Conservation (phyloP, 2,797 vertebrate genomes). For the Parauchenoglanis punctatus region DNA sequence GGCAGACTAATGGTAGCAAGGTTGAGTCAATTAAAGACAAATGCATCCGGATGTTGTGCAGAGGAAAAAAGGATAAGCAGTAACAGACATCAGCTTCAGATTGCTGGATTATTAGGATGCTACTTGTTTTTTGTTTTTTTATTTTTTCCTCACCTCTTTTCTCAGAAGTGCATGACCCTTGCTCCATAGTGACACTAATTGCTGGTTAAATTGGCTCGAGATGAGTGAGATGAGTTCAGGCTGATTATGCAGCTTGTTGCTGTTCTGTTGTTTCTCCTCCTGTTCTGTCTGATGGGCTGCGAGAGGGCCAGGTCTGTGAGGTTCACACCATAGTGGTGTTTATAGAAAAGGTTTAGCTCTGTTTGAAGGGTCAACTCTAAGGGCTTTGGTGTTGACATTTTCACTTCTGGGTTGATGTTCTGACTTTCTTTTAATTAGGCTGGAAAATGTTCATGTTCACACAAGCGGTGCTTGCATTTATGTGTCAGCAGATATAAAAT, state of each 20-base stretch:
- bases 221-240: slow-evolving; percentile 40
- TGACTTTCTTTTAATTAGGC: slow-evolving; percentile 32
- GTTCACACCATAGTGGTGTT: slow-evolving; percentile 29
- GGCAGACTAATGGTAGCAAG: slow-evolving; percentile 20
- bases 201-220: slow-evolving; percentile 66
- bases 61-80: slow-evolving; percentile 20
- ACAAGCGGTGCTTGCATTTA: slow-evolving; percentile 1
- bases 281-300: slow-evolving; percentile 54
- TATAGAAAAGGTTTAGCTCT: slow-evolving; percentile 22
- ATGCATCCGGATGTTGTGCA: slow-evolving; percentile 63
- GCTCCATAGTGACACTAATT: slow-evolving; percentile 66
- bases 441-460: slow-evolving; percentile 14
- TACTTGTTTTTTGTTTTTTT: slow-evolving; percentile 29
- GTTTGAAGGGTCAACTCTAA: slow-evolving; percentile 54
- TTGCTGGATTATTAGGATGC: slow-evolving; percentile 66
- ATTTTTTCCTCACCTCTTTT: slow-evolving; percentile 17
- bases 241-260: slow-evolving; percentile 40
- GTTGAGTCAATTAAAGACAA: slow-evolving; percentile 67
- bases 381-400: slow-evolving; percentile 22
- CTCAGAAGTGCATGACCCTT: slow-evolving; percentile 56
- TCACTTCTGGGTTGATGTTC: not conserved
- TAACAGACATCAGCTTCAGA: slow-evolving; percentile 30
- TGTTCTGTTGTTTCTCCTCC: slow-evolving; percentile 40
- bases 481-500: not conserved
- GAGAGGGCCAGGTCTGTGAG: slow-evolving; percentile 27